Evolutionary conservation across 2,113 vertebrate species (phyloP).

Genomic region (Drymodes brunneopygia): DNA sequence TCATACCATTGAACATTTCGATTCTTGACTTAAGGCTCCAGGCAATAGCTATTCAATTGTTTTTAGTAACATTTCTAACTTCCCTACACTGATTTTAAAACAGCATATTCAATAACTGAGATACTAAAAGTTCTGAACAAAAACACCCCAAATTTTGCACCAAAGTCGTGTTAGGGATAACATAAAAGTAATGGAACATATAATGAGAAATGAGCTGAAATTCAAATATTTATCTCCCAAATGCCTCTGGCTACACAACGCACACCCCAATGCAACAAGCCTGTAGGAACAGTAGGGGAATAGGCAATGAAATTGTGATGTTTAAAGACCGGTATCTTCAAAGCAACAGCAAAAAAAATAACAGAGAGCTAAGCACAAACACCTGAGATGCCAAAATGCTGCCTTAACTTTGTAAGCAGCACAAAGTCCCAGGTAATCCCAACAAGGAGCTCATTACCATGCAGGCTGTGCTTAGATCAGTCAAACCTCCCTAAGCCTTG

Average conservation of each 20-base stretch:
- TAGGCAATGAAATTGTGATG: neutral
- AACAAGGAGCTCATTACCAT: neutral
- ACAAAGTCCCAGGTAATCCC: neutral
- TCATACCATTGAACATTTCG: neutral
- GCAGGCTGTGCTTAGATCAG: neutral
- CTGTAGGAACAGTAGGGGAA: neutral
- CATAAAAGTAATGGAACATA: neutral
- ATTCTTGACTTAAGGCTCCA: neutral
- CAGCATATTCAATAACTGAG: neutral
- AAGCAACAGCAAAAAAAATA: neutral
- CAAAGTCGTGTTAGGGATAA: neutral
- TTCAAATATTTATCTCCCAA: neutral
- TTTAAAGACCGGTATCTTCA: neutral
- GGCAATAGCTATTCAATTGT: neutral
- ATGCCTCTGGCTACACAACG: neutral
- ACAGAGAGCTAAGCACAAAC: neutral
- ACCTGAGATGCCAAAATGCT: neutral
- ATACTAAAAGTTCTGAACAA: neutral
- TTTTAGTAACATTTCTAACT: neutral
- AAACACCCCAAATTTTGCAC: neutral
- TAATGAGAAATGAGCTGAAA: neutral
- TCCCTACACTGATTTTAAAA: neutral
- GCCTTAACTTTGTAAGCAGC: neutral
- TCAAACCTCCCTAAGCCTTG: neutral
- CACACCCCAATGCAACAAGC: neutral